Percentiles rank a stretch among this genome's conserved stretches.
Evolutionary conservation across 2,888 invertebrate species (phyloP).

Genomic region (Eucera pruinosa): DNA sequence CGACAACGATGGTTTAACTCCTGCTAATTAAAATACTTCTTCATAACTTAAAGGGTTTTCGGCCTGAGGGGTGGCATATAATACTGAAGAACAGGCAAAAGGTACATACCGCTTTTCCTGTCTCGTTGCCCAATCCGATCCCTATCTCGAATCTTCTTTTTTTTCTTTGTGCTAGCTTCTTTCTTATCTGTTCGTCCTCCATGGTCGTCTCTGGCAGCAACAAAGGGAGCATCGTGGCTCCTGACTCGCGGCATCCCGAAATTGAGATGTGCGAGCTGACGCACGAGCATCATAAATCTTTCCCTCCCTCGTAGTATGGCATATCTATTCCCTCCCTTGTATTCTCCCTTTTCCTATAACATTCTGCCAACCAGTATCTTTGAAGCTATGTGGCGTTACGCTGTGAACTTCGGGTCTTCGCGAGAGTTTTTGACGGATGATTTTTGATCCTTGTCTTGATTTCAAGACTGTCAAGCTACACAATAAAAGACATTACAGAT

Average conservation of each 20-base stretch:
- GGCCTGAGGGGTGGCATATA: constrained; percentile 11
- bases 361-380: constrained; percentile 38
- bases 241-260: constrained; percentile 72
- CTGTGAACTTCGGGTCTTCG: constrained; percentile 24
- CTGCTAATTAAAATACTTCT: constrained; percentile 63
- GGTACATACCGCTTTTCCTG: constrained; percentile 45
- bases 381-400: constrained; percentile 13
- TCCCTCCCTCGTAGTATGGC: constrained; percentile 53
- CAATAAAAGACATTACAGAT: neutral
- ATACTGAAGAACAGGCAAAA: constrained; percentile 9
- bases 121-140: constrained; percentile 45
- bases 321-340: constrained; percentile 64
- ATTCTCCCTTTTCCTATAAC: constrained; percentile 48
- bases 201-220: constrained; percentile 50
- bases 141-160: constrained; percentile 50
- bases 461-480: neutral
- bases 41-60: constrained; percentile 49
- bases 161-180: constrained; percentile 31
- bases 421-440: constrained; percentile 14
- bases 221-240: constrained; percentile 61
- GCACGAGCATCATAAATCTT: constrained; percentile 71
- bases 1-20: neutral
- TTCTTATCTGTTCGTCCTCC: constrained; percentile 55
- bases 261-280: constrained; percentile 74
- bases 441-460: constrained; percentile 19